Conservation (phyloP, 2,113 vertebrate species). For the Charina bottae region DNA sequence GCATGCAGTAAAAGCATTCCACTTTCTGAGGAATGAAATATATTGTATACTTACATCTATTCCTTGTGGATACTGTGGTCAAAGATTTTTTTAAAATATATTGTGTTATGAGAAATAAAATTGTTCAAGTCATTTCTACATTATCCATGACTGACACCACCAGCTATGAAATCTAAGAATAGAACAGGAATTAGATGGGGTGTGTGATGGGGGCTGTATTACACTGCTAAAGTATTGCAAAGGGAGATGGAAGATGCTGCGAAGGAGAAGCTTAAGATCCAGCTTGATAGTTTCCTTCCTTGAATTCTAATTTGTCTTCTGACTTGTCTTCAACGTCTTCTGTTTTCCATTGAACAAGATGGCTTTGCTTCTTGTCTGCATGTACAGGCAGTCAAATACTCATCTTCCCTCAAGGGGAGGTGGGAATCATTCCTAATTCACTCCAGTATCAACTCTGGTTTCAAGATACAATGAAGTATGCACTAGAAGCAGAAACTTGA, state of each 20-base stretch:
- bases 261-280: not conserved
- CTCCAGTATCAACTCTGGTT: conserved; percentile 25
- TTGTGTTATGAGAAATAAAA: not conserved
- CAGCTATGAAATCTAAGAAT: not conserved
- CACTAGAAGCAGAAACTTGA: conserved; percentile 54
- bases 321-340: not conserved
- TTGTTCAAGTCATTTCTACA: not conserved
- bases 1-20: not conserved
- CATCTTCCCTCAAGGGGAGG: conserved; percentile 7
- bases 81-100: not conserved
- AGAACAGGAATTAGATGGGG: not conserved
- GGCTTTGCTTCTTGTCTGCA: conserved; percentile 1
- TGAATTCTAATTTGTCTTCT: not conserved
- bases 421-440: not conserved
- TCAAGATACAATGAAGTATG: conserved; percentile 44
- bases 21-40: not conserved
- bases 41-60: not conserved
- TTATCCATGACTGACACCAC: not conserved
- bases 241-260: not conserved
- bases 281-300: not conserved
- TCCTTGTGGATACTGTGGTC: not conserved
- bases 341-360: not conserved
- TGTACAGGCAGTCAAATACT: conserved; percentile 12
- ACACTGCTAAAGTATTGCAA: not conserved
- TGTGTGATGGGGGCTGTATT: not conserved